Conservation (phyloP, 1,140 invertebrate genomes). For the Microplitis demolitor region DNA sequence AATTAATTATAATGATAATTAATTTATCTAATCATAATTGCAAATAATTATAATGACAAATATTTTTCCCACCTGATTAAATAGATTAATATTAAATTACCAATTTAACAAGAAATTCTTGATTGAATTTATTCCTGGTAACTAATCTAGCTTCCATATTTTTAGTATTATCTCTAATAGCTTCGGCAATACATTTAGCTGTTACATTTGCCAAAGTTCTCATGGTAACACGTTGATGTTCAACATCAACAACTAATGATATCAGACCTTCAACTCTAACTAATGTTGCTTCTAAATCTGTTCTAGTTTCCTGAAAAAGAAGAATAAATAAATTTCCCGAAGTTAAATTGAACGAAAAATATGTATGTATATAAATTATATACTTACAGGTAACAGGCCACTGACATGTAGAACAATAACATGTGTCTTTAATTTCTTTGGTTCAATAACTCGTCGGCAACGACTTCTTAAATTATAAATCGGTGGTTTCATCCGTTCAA, state of each 20-base stretch:
- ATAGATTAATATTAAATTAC: constrained; percentile 31
- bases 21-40: too few species aligned
- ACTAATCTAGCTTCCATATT: constrained; percentile 59
- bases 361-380: background rate
- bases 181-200: constrained; percentile 58
- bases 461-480: constrained; percentile 59
- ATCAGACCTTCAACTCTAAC: constrained; percentile 58
- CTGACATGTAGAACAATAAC: constrained; percentile 56
- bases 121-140: constrained; percentile 60
- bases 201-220: constrained; percentile 55
- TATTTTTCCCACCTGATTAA: background rate
- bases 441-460: constrained; percentile 57
- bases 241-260: constrained; percentile 59
- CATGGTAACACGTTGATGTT: constrained; percentile 60
- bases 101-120: constrained; percentile 58
- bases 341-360: too few species aligned
- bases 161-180: constrained; percentile 52
- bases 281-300: constrained; percentile 55
- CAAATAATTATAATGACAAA: background rate
- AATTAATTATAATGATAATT: too few species aligned
- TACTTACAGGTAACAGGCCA: constrained; percentile 54
- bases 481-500: constrained; percentile 59
- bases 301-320: constrained; percentile 54
- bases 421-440: constrained; percentile 57
- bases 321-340: background rate